Conservation (phyloP, 1,140 invertebrate genomes). For the Meteorus sp. region DNA sequence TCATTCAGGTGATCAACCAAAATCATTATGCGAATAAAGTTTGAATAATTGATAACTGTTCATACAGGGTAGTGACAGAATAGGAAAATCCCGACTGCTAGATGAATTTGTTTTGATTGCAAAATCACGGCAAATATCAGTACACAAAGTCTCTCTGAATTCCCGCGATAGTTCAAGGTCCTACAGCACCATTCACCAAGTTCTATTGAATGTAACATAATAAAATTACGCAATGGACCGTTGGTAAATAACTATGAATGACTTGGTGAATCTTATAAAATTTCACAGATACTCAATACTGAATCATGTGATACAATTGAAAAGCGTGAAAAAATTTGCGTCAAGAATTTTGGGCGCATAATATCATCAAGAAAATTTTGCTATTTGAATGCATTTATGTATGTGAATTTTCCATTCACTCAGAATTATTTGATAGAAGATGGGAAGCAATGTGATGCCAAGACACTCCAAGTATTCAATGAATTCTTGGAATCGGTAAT, state of each 20-base stretch:
- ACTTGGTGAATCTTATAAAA: slow-evolving; percentile 20
- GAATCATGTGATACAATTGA: slow-evolving; percentile 34
- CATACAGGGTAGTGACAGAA: slow-evolving; percentile 50
- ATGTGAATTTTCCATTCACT: slow-evolving; percentile 53
- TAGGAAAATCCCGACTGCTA: slow-evolving; percentile 62
- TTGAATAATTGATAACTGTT: slow-evolving; percentile 14
- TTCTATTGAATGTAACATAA: slow-evolving; percentile 35
- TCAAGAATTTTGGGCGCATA: slow-evolving; percentile 35
- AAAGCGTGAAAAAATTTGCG: slow-evolving; percentile 47
- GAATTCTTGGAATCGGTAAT: slow-evolving; percentile 28
- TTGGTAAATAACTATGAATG: slow-evolving; percentile 33
- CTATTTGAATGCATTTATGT: slow-evolving; percentile 57
- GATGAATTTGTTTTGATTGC: slow-evolving; percentile 54
- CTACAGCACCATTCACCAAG: slow-evolving; percentile 31
- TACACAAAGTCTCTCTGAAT: slow-evolving; percentile 41
- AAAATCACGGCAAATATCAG: slow-evolving; percentile 46
- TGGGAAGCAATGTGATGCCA: slow-evolving; percentile 41
- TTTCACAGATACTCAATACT: slow-evolving; percentile 30
- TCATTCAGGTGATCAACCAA: slow-evolving; percentile 50
- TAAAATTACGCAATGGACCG: not conserved
- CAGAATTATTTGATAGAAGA: slow-evolving; percentile 39
- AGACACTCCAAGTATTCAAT: slow-evolving; percentile 42
- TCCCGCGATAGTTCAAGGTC: slow-evolving; percentile 28
- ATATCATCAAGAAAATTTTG: slow-evolving; percentile 44
- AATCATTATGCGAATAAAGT: no score